Percentiles rank a stretch among this genome's conserved stretches.
Evolutionary conservation across 2,888 invertebrate species (phyloP).

Genomic region (Quadriops clusia): DNA sequence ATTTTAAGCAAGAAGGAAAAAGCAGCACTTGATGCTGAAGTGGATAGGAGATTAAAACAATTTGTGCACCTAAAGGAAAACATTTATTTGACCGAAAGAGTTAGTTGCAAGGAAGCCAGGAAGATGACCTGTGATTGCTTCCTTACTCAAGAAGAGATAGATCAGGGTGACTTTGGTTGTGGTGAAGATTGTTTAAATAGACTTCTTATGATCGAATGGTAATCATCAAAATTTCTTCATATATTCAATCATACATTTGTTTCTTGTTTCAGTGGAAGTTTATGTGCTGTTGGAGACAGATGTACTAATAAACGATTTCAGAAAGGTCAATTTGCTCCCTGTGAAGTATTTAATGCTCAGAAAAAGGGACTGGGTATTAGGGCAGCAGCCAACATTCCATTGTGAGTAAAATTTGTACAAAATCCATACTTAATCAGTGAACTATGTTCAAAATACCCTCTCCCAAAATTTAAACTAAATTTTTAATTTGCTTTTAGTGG

Average conservation of each 20-base stretch:
- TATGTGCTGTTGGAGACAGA: constrained; percentile 78
- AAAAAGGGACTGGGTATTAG: constrained; percentile 93
- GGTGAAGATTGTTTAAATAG: constrained; percentile 95
- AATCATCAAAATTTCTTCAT: constrained; percentile 22
- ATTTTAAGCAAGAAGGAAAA: constrained; percentile 4
- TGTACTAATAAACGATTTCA: constrained; percentile 95
- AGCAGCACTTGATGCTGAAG: constrained; percentile 32
- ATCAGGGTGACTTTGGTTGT: constrained; percentile 75
- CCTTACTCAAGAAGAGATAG: constrained; percentile 77
- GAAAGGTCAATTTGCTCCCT: constrained; percentile 68
- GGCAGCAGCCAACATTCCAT: constrained; percentile 56
- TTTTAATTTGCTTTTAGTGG: constrained; percentile 48
- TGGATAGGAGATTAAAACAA: constrained; percentile 53
- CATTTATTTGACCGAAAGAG: constrained; percentile 71
- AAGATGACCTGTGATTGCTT: constrained; percentile 95
- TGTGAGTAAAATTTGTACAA: constrained; percentile 44
- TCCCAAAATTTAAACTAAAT: background rate
- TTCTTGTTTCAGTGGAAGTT: constrained; percentile 59
- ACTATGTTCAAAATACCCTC: background rate
- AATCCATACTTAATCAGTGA: too few species aligned
- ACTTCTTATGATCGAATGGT: constrained; percentile 97
- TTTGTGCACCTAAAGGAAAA: constrained; percentile 78
- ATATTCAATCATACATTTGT: background rate
- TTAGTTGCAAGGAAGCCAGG: constrained; percentile 80
- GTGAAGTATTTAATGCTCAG: constrained; percentile 82